Evolutionary conservation across 2,888 invertebrate species (phyloP).

Genomic region (Oscheius sp.): DNA sequence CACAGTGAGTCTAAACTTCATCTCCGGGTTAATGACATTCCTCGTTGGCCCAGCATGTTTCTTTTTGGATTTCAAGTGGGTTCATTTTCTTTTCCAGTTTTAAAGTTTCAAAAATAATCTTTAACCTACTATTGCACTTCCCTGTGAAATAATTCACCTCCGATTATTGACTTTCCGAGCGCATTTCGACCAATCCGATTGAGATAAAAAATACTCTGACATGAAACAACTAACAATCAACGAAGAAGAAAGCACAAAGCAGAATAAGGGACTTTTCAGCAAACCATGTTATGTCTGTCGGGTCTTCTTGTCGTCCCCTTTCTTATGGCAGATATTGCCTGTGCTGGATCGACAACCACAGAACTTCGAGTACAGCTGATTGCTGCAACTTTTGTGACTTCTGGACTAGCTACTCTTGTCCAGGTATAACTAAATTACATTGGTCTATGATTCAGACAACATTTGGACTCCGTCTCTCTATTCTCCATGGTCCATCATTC

Average conservation of each 20-base stretch:
- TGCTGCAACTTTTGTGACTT: slow-evolving; percentile 63
- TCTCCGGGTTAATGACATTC: slow-evolving; percentile 20
- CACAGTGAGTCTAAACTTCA: slow-evolving; percentile 8
- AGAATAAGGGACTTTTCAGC: slow-evolving; percentile 37
- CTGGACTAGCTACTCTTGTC: slow-evolving; percentile 61
- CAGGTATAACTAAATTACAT: slow-evolving; percentile 36
- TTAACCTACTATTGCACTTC: too few species aligned
- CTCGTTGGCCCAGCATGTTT: slow-evolving; percentile 11
- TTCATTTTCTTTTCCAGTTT: neutral
- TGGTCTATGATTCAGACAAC: too few species aligned
- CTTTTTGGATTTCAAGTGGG: slow-evolving; percentile 22
- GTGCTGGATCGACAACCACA: slow-evolving; percentile 57
- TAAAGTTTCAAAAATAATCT: neutral
- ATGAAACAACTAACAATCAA: neutral
- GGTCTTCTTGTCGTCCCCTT: slow-evolving; percentile 62
- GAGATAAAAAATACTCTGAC: neutral
- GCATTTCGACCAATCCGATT: too few species aligned
- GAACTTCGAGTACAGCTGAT: slow-evolving; percentile 56
- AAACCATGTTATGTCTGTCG: slow-evolving; percentile 63
- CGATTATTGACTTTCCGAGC: too few species aligned
- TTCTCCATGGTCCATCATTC: slow-evolving; percentile 68
- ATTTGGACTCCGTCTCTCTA: slow-evolving; percentile 62
- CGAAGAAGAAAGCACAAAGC: neutral
- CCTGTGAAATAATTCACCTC: too few species aligned
- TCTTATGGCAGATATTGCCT: slow-evolving; percentile 56